Conservation (phyloP, 2,797 vertebrate species). For the Chiloscyllium punctatum region DNA sequence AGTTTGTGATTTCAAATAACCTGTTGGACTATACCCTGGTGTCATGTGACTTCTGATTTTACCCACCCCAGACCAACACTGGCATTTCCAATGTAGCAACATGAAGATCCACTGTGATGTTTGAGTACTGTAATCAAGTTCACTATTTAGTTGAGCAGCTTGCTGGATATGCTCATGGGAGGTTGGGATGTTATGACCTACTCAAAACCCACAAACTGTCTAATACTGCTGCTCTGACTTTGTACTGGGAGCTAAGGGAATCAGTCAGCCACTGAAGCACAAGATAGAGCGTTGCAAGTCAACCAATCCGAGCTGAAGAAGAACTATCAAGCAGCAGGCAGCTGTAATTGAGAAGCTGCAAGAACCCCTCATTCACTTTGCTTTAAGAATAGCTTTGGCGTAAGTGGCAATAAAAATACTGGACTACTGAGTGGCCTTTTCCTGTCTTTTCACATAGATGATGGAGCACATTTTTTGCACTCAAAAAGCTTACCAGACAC, state of each 20-base stretch:
- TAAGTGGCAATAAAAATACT: not conserved
- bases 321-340: slow-evolving; percentile 19
- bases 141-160: not conserved
- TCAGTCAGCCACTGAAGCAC: not conserved
- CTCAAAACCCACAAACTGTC: not conserved
- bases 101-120: not conserved
- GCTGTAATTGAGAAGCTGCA: not conserved
- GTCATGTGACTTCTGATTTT: too few species aligned
- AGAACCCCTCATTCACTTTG: not conserved
- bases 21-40: too few species aligned
- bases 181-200: not conserved
- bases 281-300: slow-evolving; percentile 21
- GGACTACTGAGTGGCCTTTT: not conserved
- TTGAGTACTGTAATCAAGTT: not conserved
- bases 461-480: not conserved
- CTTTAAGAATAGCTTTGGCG: too few species aligned
- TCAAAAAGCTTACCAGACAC: not conserved
- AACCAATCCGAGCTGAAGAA: not conserved
- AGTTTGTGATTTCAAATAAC: too few species aligned
- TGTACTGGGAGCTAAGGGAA: not conserved
- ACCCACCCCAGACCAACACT: too few species aligned
- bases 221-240: not conserved
- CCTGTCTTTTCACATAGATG: not conserved
- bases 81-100: not conserved
- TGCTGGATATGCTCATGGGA: not conserved